A percentile compares a stretch with the other conserved stretches of the same genome.
Evolutionary conservation across 2,797 vertebrate genomes (phyloP).

Genomic region (Eremophila alpestris): DNA sequence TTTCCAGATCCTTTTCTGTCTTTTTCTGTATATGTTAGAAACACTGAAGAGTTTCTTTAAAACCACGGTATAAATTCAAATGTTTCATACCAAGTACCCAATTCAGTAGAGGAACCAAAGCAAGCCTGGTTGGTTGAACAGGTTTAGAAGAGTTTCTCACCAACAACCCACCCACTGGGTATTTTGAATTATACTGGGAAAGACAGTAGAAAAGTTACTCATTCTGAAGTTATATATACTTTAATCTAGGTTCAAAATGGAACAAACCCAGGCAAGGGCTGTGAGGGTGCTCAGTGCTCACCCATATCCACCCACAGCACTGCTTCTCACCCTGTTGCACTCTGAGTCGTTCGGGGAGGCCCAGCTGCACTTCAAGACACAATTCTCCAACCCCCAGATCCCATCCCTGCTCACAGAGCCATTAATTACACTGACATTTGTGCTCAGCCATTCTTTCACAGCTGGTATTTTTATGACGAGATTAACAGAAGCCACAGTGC

Average conservation of each 20-base stretch:
- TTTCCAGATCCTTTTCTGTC: neutral
- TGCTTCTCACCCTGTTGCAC: neutral
- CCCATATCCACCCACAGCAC: neutral
- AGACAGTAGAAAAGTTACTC: neutral
- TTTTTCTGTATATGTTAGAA: neutral
- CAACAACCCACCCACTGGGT: rapidly evolving
- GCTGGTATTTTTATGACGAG: neutral
- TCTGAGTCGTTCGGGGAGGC: rapidly evolving
- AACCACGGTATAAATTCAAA: neutral
- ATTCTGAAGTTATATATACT: neutral
- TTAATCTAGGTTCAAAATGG: neutral
- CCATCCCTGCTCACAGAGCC: neutral
- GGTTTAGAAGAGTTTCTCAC: neutral
- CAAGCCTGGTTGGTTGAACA: neutral
- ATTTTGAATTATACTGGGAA: neutral
- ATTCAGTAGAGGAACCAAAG: neutral
- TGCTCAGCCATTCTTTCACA: neutral
- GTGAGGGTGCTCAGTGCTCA: rapidly evolving
- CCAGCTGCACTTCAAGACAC: neutral
- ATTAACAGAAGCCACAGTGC: conserved; percentile 1
- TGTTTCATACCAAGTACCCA: neutral
- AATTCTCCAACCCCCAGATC: neutral
- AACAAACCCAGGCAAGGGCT: neutral
- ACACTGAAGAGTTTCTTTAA: neutral
- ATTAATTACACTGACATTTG: neutral